Percentiles rank a stretch among this genome's conserved stretches.
Evolutionary conservation across 2,113 vertebrate genomes (phyloP).

Genomic region (Ramphastos sulfuratus): DNA sequence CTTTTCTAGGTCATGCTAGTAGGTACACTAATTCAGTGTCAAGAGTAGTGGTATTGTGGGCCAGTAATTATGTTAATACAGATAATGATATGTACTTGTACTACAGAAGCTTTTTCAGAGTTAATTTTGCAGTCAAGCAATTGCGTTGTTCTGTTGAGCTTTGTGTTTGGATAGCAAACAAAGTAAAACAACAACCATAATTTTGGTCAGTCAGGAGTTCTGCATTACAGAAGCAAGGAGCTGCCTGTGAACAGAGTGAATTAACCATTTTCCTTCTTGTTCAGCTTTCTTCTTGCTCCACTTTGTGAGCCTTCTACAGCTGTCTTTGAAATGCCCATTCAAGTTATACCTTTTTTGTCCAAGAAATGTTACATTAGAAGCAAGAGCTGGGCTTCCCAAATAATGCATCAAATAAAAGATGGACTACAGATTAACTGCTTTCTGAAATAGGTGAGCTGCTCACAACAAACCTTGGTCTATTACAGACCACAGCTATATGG

Average conservation of each 20-base stretch:
- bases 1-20: background rate
- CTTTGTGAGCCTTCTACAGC: rapidly evolving
- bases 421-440: background rate
- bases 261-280: background rate
- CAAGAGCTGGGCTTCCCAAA: background rate
- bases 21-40: conserved; percentile 12
- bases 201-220: background rate
- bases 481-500: background rate
- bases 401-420: background rate
- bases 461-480: background rate
- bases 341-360: background rate
- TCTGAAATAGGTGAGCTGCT: background rate
- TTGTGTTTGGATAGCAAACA: background rate
- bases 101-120: conserved; percentile 24
- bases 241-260: background rate
- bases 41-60: background rate
- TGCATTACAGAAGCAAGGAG: background rate
- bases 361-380: background rate
- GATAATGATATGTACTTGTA: conserved; percentile 16
- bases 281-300: background rate
- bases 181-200: background rate
- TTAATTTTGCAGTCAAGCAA: conserved; percentile 39
- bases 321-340: background rate
- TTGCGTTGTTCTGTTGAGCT: conserved; percentile 4
- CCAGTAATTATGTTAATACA: conserved; percentile 30